A percentile compares a stretch with the other conserved stretches of the same genome.
Conservation (phyloP, 2,797 vertebrate species). For the Chaetodon trifasciatus region DNA sequence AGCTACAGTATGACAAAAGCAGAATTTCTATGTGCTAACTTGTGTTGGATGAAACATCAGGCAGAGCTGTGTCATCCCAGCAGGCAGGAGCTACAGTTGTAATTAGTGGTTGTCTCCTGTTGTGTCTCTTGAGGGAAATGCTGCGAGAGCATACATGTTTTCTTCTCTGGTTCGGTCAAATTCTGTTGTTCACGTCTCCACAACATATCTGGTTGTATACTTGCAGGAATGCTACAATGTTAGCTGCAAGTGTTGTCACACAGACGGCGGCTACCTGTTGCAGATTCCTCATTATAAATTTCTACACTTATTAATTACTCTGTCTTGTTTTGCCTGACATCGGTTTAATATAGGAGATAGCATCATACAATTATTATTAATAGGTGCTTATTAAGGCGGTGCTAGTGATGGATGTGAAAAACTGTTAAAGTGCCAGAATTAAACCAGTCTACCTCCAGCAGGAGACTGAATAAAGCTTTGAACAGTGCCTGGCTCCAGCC, state of each 20-base stretch:
- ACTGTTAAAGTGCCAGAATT: slow-evolving; percentile 36
- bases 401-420: slow-evolving; percentile 45
- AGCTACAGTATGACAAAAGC: slow-evolving; percentile 61
- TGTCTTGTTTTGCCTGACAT: slow-evolving; percentile 51
- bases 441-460: slow-evolving; percentile 32
- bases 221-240: not conserved
- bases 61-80: slow-evolving; percentile 62
- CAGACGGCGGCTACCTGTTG: slow-evolving; percentile 52
- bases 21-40: slow-evolving; percentile 54
- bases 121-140: slow-evolving; percentile 61
- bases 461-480: slow-evolving; percentile 29
- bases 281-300: slow-evolving; percentile 27
- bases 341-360: slow-evolving; percentile 48
- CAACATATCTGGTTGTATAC: slow-evolving; percentile 17
- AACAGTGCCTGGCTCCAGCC: slow-evolving; percentile 37
- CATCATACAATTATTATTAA: slow-evolving; percentile 49
- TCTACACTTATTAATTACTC: slow-evolving; percentile 41
- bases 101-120: slow-evolving; percentile 70
- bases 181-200: slow-evolving; percentile 19
- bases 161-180: slow-evolving; percentile 14
- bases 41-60: slow-evolving; percentile 57
- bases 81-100: slow-evolving; percentile 68
- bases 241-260: not conserved
- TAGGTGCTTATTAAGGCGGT: slow-evolving; percentile 54
- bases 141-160: slow-evolving; percentile 47